Percentiles rank a stretch among this genome's conserved stretches.
Conservation (phyloP, 1,140 invertebrate species). For the Berghia stephanieae region DNA sequence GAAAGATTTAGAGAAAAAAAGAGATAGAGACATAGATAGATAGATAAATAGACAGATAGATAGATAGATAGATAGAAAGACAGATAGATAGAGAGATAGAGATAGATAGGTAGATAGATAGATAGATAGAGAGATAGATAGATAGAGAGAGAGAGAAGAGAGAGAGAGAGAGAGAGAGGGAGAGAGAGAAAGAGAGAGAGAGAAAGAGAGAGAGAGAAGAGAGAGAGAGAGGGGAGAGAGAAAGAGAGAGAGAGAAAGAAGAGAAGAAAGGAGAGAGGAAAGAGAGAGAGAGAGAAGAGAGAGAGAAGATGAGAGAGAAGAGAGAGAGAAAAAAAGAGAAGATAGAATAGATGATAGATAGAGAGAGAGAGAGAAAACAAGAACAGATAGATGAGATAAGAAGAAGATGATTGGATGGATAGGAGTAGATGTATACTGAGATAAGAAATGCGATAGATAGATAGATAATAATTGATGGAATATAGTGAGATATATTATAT, state of each 20-base stretch:
- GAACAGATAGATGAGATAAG: background rate
- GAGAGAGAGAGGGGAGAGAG: background rate
- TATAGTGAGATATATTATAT: too few relatives aligned
- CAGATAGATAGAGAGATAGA: too few relatives aligned
- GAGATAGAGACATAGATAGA: too few relatives aligned
- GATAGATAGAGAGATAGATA: too few relatives aligned
- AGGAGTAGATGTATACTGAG: background rate
- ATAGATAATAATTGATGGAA: too few relatives aligned
- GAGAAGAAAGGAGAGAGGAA: slow-evolving; percentile 2
- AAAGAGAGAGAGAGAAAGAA: slow-evolving; percentile 3
- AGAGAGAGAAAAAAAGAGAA: slow-evolving; percentile 2
- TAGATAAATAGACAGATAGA: too few relatives aligned
- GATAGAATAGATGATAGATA: background rate
- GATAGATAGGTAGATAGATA: too few relatives aligned
- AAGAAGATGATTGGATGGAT: background rate
- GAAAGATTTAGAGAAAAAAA: too few relatives aligned
- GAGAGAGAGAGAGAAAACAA: background rate
- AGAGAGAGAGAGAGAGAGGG: background rate
- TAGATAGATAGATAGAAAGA: too few relatives aligned
- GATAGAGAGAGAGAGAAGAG: too few relatives aligned
- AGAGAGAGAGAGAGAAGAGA: slow-evolving; percentile 1
- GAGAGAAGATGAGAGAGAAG: background rate
- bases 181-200: too few relatives aligned
- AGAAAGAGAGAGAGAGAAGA: slow-evolving; percentile 2
- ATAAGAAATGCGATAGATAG: background rate